phyloP scores from a whole-genome alignment of 64 coral and sea anemone genomes.

The Stylophora pistillata region DNA sequence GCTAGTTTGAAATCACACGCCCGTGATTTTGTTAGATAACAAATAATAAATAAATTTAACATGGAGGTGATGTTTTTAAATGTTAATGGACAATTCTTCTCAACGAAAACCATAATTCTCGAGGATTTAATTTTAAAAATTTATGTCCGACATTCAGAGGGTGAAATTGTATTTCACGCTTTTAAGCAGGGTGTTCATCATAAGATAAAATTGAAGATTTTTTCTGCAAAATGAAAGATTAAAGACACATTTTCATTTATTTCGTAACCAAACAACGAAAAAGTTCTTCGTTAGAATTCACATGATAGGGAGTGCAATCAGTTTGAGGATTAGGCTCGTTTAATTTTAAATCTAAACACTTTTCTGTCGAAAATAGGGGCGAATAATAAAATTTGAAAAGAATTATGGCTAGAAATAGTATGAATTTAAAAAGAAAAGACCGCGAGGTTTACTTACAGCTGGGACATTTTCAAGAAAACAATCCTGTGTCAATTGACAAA shows the following conservation, averaged over 20 bases:
- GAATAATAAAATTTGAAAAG: neutral
- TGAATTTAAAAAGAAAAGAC: neutral
- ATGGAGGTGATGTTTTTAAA: too few species aligned
- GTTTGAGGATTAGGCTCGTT: neutral
- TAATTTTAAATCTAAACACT: too few species aligned
- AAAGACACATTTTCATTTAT: neutral
- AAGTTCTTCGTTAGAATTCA: neutral
- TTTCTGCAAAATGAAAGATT: neutral
- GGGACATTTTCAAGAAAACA: neutral
- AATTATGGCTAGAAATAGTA: neutral
- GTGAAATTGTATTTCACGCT: too few species aligned
- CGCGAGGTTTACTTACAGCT: neutral
- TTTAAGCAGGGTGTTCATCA: too few species aligned
- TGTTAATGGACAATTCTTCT: too few species aligned
- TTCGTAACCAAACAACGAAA: neutral
- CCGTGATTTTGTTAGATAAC: too few species aligned
- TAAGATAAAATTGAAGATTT: neutral
- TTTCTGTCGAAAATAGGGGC: neutral
- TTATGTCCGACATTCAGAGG: too few species aligned
- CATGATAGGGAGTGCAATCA: neutral
- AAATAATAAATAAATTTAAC: too few species aligned
- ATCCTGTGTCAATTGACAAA: fast-evolving
- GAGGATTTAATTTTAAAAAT: too few species aligned
- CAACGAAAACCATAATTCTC: too few species aligned
- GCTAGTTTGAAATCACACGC: too few species aligned